These are phyloP conservation scores for Tokudaia tokunoshimensis DNA, from an alignment of 2,797 vertebrate genomes.

Conservation along the genomic window DNA sequence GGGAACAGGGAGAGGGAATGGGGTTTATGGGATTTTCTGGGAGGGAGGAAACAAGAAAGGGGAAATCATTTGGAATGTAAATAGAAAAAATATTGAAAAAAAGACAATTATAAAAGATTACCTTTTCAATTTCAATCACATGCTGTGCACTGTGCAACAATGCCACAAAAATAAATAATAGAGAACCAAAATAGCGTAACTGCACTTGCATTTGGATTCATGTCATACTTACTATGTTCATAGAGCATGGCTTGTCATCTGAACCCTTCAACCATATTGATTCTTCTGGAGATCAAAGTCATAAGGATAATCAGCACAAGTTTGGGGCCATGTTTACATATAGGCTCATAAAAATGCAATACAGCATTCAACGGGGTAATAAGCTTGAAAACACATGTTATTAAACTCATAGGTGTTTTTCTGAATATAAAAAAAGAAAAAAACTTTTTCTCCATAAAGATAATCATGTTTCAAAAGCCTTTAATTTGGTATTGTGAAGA, in stretches of 20 bases:
- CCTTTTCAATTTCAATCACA: not conserved
- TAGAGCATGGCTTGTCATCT: not conserved
- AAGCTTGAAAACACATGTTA: not conserved
- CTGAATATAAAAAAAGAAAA: not conserved
- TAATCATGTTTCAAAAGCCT: not conserved
- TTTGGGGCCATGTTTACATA: not conserved
- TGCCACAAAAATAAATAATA: not conserved
- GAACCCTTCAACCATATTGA: not conserved
- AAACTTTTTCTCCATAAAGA: not conserved
- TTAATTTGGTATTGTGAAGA: not conserved
- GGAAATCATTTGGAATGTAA: too few species aligned
- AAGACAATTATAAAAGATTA: not conserved
- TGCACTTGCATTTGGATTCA: not conserved
- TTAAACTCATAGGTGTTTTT: not conserved
- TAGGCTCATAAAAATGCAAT: not conserved
- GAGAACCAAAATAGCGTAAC: not conserved
- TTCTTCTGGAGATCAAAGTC: not conserved
- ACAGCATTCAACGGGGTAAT: not conserved
- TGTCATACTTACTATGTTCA: not conserved
- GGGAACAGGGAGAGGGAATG: too few species aligned
- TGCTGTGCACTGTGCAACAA: not conserved
- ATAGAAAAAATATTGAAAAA: too few species aligned
- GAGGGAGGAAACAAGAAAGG: too few species aligned
- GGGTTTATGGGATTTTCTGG: too few species aligned
- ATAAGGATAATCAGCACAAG: not conserved